Evolutionary conservation across 2,888 invertebrate species (phyloP).

Genomic region (Tipula vernalis): DNA sequence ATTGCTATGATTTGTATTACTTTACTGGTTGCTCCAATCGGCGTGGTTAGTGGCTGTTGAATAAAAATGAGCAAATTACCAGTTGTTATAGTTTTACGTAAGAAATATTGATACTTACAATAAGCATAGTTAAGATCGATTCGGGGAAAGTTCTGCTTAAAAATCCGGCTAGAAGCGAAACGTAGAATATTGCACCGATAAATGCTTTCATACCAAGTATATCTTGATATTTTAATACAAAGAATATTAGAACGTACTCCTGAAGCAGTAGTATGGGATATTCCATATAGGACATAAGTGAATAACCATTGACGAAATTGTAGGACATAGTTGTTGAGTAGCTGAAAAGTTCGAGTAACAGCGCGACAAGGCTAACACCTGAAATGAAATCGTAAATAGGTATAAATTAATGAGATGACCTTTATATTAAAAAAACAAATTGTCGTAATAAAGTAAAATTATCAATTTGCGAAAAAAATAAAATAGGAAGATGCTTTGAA

Average conservation of each 20-base stretch:
- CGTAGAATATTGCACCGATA: slow-evolving; percentile 34
- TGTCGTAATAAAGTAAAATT: not conserved
- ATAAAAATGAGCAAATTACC: not conserved
- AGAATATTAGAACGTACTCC: slow-evolving; percentile 57
- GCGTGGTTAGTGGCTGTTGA: slow-evolving; percentile 37
- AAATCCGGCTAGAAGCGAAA: slow-evolving; percentile 35
- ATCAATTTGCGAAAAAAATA: not conserved
- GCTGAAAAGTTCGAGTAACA: slow-evolving; percentile 43
- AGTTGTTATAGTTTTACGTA: not conserved
- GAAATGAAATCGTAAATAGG: slow-evolving; percentile 12
- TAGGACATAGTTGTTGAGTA: slow-evolving; percentile 71
- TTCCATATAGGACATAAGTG: slow-evolving; percentile 66
- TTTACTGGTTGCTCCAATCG: slow-evolving; percentile 74
- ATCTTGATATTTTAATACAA: slow-evolving; percentile 54
- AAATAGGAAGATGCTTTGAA: too few species aligned
- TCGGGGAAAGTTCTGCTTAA: slow-evolving; percentile 30
- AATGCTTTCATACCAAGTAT: slow-evolving; percentile 36
- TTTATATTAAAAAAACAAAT: not conserved
- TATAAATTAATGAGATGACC: not conserved
- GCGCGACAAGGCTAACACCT: slow-evolving; percentile 32
- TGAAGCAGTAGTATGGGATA: slow-evolving; percentile 70
- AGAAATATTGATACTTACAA: slow-evolving; percentile 28
- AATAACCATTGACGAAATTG: slow-evolving; percentile 62
- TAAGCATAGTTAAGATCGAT: slow-evolving; percentile 29
- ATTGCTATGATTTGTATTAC: slow-evolving; percentile 65